Evolutionary conservation across 2,797 vertebrate species (phyloP).

Genomic region (Neoniphon sammara): DNA sequence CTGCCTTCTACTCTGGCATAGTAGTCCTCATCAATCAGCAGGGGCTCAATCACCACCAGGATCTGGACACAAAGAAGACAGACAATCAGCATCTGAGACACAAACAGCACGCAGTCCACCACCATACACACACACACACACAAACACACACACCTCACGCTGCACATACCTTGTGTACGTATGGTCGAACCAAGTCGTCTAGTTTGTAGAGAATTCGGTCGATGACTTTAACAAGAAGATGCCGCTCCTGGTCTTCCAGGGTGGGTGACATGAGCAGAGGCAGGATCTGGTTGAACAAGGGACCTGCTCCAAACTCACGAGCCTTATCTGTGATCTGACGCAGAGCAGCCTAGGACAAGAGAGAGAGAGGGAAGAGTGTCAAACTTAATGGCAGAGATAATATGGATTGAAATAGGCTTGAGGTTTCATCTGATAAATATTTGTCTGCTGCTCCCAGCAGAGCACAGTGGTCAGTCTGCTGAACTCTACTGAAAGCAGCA

Average conservation of each 20-base stretch:
- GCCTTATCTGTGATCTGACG: constrained; percentile 99
- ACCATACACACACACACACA: fast-evolving
- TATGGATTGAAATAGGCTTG: neutral
- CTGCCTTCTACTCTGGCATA: constrained; percentile 99
- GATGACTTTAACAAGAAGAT: constrained; percentile 98
- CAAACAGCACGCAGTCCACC: neutral
- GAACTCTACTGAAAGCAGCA: constrained; percentile 49
- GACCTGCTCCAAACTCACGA: constrained; percentile 97
- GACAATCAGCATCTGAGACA: neutral
- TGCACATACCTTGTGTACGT: constrained; percentile 94
- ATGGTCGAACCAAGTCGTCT: constrained; percentile 97
- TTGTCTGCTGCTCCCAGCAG: constrained; percentile 48
- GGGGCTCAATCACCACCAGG: constrained; percentile 96
- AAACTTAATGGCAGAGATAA: neutral
- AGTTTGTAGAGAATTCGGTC: constrained; percentile 98
- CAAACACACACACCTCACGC: neutral
- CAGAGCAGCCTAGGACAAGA: constrained; percentile 87
- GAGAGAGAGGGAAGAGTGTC: neutral
- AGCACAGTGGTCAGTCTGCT: constrained; percentile 1
- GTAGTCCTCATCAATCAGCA: constrained; percentile 99
- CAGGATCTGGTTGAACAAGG: constrained; percentile 97
- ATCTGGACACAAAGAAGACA: constrained; percentile 81
- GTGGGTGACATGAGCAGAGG: constrained; percentile 98
- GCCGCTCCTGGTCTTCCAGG: constrained; percentile 97
- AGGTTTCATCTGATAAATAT: neutral